Percentiles rank a stretch among this genome's conserved stretches.
These are phyloP conservation scores for Ascidia mentula DNA, from an alignment of 23 tunicate species.

Conservation along the genomic window DNA sequence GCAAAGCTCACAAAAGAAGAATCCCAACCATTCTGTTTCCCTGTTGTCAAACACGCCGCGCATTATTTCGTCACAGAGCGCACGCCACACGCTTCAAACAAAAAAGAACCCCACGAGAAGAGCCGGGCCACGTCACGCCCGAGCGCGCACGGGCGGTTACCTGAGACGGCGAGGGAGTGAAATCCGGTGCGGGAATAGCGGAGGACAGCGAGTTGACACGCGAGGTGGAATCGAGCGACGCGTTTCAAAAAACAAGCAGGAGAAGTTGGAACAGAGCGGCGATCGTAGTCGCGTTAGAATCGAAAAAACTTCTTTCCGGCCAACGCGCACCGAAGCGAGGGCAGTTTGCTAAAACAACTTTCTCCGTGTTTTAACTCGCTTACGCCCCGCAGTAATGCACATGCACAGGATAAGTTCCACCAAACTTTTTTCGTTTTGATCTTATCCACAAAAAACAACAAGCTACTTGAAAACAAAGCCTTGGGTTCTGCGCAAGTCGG, in stretches of 20 bases:
- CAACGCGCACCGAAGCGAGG: too few relatives aligned
- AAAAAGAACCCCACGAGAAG: background rate
- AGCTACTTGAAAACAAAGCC: too few relatives aligned
- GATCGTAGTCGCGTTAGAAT: too few relatives aligned
- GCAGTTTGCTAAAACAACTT: too few relatives aligned
- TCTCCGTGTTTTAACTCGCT: too few relatives aligned
- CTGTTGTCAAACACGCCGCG: constrained; percentile 9
- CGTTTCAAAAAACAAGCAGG: constrained; percentile 2
- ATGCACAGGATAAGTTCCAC: too few relatives aligned
- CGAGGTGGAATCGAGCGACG: constrained; percentile 17
- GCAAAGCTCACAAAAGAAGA: constrained; percentile 8
- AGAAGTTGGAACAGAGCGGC: too few relatives aligned
- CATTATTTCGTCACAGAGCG: constrained; percentile 9
- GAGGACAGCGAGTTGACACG: constrained; percentile 14
- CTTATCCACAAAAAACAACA: too few relatives aligned
- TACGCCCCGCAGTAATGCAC: too few relatives aligned
- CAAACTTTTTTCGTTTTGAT: too few relatives aligned
- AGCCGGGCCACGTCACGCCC: constrained; percentile 9
- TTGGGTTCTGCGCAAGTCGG: too few relatives aligned
- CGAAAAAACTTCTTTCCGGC: too few relatives aligned
- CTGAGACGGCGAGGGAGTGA: constrained; percentile 33
- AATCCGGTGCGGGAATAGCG: constrained; percentile 30
- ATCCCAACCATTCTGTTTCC: constrained; percentile 11
- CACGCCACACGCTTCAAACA: constrained; percentile 5
- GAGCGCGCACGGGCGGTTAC: constrained; percentile 14